These are phyloP conservation scores for Marasmarcha lunaedactyla DNA, from an alignment of 2,888 invertebrate species.

Conservation along the genomic window DNA sequence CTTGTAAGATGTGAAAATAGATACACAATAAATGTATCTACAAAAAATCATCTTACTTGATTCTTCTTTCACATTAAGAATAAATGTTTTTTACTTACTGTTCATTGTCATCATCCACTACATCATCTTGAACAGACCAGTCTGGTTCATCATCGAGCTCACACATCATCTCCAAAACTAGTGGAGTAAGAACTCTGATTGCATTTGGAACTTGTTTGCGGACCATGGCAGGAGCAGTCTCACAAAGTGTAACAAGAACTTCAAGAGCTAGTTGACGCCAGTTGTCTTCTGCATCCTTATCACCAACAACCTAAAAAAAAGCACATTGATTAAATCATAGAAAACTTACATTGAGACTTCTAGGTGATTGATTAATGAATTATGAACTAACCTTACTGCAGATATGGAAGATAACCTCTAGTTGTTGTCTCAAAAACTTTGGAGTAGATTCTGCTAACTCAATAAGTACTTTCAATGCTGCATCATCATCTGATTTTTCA, in stretches of 20 bases:
- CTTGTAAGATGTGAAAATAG: conserved; percentile 37
- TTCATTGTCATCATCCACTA: conserved; percentile 93
- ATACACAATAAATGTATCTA: conserved; percentile 23
- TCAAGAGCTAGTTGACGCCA: conserved; percentile 94
- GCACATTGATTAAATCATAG: too few species aligned
- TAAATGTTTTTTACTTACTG: conserved; percentile 59
- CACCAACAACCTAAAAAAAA: conserved; percentile 71
- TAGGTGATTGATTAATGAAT: conserved; percentile 28
- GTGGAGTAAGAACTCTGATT: conserved; percentile 82
- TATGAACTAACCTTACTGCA: conserved; percentile 78
- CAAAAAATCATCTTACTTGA: conserved; percentile 31
- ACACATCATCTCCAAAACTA: conserved; percentile 94
- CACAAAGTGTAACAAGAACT: conserved; percentile 86
- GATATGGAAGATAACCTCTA: conserved; percentile 87
- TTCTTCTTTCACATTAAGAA: background rate
- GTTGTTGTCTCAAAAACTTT: conserved; percentile 89
- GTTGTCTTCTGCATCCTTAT: conserved; percentile 78
- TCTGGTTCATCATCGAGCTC: conserved; percentile 93
- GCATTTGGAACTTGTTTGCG: conserved; percentile 91
- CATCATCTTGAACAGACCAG: conserved; percentile 89
- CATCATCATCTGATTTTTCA: conserved; percentile 88
- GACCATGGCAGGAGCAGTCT: conserved; percentile 96
- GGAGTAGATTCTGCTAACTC: conserved; percentile 95
- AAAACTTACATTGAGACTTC: too few species aligned
- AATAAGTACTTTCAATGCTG: conserved; percentile 91